Base-by-base conservation (phyloP, 1,140 invertebrate genomes). In the Anastatus disparis region DNA sequence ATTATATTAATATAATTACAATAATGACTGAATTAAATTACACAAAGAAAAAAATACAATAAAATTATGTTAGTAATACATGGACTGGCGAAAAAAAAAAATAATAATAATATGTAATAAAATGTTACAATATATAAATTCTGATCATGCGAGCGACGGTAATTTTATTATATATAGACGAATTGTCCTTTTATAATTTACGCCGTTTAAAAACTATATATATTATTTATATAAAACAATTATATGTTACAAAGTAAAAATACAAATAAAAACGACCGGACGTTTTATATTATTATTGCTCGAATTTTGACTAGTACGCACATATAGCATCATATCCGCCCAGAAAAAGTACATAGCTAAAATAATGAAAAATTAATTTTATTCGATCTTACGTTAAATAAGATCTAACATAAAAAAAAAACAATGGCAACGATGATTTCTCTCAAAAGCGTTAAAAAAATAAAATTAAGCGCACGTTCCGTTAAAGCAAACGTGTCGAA, bases 271-370 rank as follows among this genome's bases (percentile, higher is more conserved):
- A 71, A 59, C 55, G 53, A 59, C 44, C 31, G 53, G 61, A 59
- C 44, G 46, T 61, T 35, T 35, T 6, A 6, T 35, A 35, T 35
- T 50, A 71, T 70, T 70, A 70, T 65, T 66, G 55, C 62, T 71
- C 44, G n/a, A 85, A 84, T 85, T 85, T 84, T 84, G 83, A 84
- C 83, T 84, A 85, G 83, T 78, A 82, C 78, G 77, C 76, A 63
- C 58, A 71, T 76, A 72, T 76, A 71, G 71, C 61, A 71, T 76
- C 48, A 27, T 59, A 52, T 53, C 56, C 17, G 46, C 31, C 38
- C 40, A 42, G 52, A 52, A 50, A n/a, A n/a, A 52, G 50, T 15
- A 63, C 9, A 44, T 15, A 44, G 40, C 7, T 44, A 15, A 9
- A 44, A n/a, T 20, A 4, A 26, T n/a, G 7, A 44, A 62, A 62